Percentiles rank a stretch among this genome's conserved stretches.
These are phyloP conservation scores for Drosophila sordidula DNA, from an alignment of 2,888 invertebrate species.

Conservation along the genomic window DNA sequence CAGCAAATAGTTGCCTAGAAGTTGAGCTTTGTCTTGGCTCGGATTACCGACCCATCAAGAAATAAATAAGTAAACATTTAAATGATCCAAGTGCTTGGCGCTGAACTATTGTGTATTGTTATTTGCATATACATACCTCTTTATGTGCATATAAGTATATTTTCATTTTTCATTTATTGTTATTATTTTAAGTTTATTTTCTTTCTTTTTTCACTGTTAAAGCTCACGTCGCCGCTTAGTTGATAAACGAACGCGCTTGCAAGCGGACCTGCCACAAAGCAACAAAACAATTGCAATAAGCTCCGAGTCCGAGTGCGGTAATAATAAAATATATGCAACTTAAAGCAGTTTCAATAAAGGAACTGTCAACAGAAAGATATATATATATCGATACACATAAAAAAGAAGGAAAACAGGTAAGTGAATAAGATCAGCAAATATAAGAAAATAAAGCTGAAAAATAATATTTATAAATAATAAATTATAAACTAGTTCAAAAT, in stretches of 20 bases:
- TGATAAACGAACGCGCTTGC: constrained; percentile 57
- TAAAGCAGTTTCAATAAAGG: not conserved
- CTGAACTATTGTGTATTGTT: not conserved
- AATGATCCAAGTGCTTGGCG: not conserved
- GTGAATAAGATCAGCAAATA: not conserved
- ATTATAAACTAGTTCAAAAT: no score
- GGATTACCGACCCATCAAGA: not conserved
- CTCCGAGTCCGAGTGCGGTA: not conserved
- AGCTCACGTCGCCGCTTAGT: constrained; percentile 63
- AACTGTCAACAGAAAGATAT: not conserved
- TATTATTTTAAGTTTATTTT: constrained; percentile 18
- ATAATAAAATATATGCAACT: not conserved
- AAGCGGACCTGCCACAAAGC: constrained; percentile 57
- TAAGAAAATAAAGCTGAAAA: no score
- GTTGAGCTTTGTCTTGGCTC: not conserved
- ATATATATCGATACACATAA: not conserved
- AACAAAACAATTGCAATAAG: constrained; percentile 4
- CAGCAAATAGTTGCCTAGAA: not conserved
- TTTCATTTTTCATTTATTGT: constrained; percentile 47
- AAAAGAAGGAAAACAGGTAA: constrained; percentile 1
- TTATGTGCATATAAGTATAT: constrained; percentile 13
- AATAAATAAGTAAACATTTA: not conserved
- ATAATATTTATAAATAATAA: no score
- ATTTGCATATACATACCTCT: constrained; percentile 13
- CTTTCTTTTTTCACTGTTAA: constrained; percentile 31